Evolutionary conservation across 2,797 vertebrate genomes (phyloP).

Genomic region (Gymnothorax javanicus): DNA sequence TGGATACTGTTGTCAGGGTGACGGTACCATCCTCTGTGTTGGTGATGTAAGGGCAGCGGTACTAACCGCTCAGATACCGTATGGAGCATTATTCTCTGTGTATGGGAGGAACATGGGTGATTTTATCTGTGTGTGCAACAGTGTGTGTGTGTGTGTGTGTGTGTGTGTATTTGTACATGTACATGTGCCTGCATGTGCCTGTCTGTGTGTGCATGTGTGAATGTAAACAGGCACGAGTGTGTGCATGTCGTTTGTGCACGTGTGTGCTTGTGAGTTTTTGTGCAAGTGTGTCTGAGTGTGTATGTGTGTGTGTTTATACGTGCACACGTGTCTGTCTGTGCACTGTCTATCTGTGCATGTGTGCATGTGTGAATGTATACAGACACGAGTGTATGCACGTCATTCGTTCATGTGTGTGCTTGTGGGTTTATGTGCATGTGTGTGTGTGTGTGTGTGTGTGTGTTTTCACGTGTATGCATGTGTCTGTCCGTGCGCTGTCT

Average conservation of each 20-base stretch:
- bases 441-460: no score
- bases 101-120: neutral
- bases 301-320: neutral
- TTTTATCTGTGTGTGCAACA: neutral
- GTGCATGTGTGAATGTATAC: neutral
- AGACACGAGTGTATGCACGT: no score
- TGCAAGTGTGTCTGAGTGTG: neutral
- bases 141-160: neutral
- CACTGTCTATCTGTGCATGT: neutral
- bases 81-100: neutral
- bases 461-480: no score
- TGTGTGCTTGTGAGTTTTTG: neutral
- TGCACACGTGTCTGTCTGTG: neutral
- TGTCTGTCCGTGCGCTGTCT: no score
- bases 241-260: neutral
- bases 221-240: neutral
- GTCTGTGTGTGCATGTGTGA: neutral
- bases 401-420: no score
- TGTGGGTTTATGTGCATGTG: no score
- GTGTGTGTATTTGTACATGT: neutral
- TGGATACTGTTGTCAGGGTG: neutral
- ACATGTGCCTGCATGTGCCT: neutral
- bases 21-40: neutral
- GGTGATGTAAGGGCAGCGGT: neutral
- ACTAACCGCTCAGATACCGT: neutral